A percentile compares a stretch with the other conserved stretches of the same genome.
These are phyloP conservation scores for Anabas testudineus DNA, from an alignment of 2,797 vertebrate genomes.

Conservation along the genomic window DNA sequence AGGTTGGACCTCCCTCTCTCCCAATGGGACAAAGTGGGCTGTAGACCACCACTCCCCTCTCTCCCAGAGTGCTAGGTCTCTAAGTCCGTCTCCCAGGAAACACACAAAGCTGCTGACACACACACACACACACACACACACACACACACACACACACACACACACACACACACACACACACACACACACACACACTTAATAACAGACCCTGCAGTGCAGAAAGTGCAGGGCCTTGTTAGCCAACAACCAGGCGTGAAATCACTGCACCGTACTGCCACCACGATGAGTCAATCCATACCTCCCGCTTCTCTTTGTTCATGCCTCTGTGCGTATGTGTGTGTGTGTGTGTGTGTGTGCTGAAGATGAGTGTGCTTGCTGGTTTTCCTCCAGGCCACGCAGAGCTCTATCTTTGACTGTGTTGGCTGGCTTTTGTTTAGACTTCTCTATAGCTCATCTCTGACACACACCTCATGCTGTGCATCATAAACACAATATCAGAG, in stretches of 20 bases:
- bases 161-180: slow-evolving; percentile 45
- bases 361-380: slow-evolving; percentile 60
- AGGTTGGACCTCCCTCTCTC: slow-evolving; percentile 36
- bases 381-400: slow-evolving; percentile 71
- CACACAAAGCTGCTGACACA: slow-evolving; percentile 75
- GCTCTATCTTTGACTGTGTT: slow-evolving; percentile 69
- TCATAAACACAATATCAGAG: slow-evolving; percentile 70
- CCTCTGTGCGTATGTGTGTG: slow-evolving; percentile 49
- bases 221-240: slow-evolving; percentile 87
- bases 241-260: slow-evolving; percentile 91
- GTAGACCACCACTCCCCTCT: slow-evolving; percentile 48
- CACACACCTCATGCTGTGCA: slow-evolving; percentile 71
- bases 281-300: slow-evolving; percentile 85
- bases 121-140: slow-evolving; percentile 24
- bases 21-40: slow-evolving; percentile 52
- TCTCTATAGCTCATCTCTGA: slow-evolving; percentile 61
- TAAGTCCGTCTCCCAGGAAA: slow-evolving; percentile 83
- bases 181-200: slow-evolving; percentile 52
- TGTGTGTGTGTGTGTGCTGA: slow-evolving; percentile 29
- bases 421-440: slow-evolving; percentile 72
- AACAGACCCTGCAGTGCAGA: slow-evolving; percentile 85
- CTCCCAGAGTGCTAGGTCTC: slow-evolving; percentile 75
- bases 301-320: slow-evolving; percentile 71
- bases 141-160: slow-evolving; percentile 22
- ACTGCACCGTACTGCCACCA: slow-evolving; percentile 81